Base-by-base conservation (phyloP, 2,888 invertebrate genomes). In the Cinara cedri region DNA sequence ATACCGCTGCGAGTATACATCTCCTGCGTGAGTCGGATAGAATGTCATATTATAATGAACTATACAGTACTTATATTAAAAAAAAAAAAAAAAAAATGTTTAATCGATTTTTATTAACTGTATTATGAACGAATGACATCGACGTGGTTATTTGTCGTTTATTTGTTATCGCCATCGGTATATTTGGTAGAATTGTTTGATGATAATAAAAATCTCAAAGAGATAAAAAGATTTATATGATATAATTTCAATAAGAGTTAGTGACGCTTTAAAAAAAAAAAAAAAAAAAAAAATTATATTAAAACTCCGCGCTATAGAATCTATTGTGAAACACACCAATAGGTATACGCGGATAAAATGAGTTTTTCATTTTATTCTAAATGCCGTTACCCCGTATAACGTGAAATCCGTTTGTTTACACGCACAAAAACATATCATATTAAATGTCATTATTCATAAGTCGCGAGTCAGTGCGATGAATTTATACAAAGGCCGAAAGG, bases 341-440 rank as follows among this genome's bases (percentile, higher is more conserved):
- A n/a, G n/a, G n/a, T n/a, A n/a, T 68, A 51, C 51, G 34, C n/a
- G n/a, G 26, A 51, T 68, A 51, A 26, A 42, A 49, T 34, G 11
- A 26, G 26, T n/a, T n/a, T n/a, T n/a, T n/a, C n/a, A n/a, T n/a
- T n/a, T n/a, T n/a, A n/a, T n/a, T n/a, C n/a, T n/a, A n/a, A n/a
- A n/a, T n/a, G n/a, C n/a, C n/a, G 34, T 11, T 68, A 26, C 26
- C 11, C 24, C 16, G 16, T 51, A n/a, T n/a, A 26, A 34, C 26
- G 2, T 68, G n/a, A 68, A 68, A 68, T 51, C 26, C 49, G 49
- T 26, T 63, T 44, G 14, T 51, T 1, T 51, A 65, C 16, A 9
- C 51, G 26, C 26, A n/a, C 10, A 49, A 49, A 66, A 66, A 49
- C 14, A 49, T 44, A 44, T 19, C 9, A 44, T 21, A 21, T 34